Evolutionary conservation across 2,797 vertebrate genomes (phyloP).

Genomic region (Zalophus californianus): DNA sequence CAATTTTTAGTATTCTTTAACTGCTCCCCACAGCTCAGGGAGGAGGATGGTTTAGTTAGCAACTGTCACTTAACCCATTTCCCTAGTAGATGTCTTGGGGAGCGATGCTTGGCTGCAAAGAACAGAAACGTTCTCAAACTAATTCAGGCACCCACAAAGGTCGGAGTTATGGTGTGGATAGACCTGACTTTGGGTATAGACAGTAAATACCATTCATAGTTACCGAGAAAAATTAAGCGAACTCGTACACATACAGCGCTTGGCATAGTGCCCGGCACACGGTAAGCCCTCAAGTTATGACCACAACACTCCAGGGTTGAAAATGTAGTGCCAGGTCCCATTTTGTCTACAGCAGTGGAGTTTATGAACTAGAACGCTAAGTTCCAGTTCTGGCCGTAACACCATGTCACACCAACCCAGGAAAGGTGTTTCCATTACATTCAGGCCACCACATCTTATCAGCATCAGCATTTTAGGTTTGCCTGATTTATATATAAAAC

Average conservation of each 20-base stretch:
- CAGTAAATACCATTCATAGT: neutral
- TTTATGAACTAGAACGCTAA: neutral
- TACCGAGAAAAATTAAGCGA: neutral
- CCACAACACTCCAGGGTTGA: neutral
- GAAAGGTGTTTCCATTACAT: neutral
- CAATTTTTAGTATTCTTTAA: neutral
- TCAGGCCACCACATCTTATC: neutral
- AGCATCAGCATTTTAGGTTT: neutral
- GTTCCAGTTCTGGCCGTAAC: neutral
- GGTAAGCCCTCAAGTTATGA: neutral
- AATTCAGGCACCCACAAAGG: neutral
- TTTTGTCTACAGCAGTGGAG: neutral
- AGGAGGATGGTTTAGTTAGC: neutral
- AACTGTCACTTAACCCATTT: neutral
- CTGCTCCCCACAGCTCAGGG: neutral
- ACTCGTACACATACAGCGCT: neutral
- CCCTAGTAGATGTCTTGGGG: neutral
- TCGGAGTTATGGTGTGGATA: neutral
- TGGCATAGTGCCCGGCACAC: neutral
- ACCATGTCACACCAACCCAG: neutral
- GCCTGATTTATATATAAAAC: neutral
- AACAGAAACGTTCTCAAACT: neutral
- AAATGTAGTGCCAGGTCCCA: neutral
- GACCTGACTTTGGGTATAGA: neutral
- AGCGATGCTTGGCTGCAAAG: neutral